A percentile compares a stretch with the other conserved stretches of the same genome.
These are phyloP conservation scores for Pristionchus mayeri DNA, from an alignment of 2,888 invertebrate species.

Conservation along the genomic window DNA sequence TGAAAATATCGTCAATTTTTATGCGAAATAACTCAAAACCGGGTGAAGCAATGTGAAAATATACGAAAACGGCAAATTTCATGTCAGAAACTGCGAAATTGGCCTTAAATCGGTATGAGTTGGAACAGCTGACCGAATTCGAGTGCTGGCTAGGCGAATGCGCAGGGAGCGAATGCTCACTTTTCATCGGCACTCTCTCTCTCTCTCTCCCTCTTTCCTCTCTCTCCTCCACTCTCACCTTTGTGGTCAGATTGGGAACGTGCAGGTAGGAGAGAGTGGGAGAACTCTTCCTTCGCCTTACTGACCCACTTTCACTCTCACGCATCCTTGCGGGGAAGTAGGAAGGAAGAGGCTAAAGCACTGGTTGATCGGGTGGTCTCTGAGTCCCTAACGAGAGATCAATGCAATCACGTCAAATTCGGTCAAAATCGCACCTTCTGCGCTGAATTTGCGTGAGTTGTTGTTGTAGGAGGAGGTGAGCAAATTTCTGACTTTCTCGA, in stretches of 20 bases:
- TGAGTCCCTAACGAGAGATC: too few species aligned
- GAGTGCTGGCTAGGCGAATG: neutral
- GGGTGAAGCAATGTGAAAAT: neutral
- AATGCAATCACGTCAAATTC: too few species aligned
- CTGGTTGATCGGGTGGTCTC: too few species aligned
- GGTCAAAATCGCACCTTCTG: too few species aligned
- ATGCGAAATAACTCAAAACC: neutral
- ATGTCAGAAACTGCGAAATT: neutral
- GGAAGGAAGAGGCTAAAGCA: neutral
- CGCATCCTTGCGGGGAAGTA: neutral
- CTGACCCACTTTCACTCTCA: constrained; percentile 26
- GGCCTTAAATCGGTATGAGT: neutral
- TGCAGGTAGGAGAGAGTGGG: neutral
- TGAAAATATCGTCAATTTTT: neutral
- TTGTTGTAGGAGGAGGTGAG: too few species aligned
- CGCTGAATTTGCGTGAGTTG: too few species aligned
- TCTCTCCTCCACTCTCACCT: neutral
- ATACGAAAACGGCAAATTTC: too few species aligned
- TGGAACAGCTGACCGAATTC: neutral
- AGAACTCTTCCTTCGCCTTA: neutral
- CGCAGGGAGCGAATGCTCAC: neutral
- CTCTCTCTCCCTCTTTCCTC: neutral
- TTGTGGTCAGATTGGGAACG: neutral
- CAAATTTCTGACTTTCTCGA: too few species aligned
- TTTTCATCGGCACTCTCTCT: neutral